Evolutionary conservation across 23 tunicate genomes (phyloP).

Genomic region (Styela plicata): DNA sequence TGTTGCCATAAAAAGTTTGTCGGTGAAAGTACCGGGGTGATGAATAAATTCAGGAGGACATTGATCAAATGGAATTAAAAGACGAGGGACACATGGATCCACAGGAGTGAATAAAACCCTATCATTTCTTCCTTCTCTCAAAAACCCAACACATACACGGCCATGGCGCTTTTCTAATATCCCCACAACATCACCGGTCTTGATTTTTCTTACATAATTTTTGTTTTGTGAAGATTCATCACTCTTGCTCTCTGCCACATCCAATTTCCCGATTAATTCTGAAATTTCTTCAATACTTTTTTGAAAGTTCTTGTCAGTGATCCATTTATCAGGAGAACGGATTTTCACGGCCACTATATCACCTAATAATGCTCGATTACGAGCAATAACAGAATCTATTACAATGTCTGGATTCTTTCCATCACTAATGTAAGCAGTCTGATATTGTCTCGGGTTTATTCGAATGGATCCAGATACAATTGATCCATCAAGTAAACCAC

Average conservation of each 20-base stretch:
- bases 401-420: conserved; percentile 60
- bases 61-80: conserved; percentile 17
- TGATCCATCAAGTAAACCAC: conserved; percentile 43
- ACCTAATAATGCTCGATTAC: conserved; percentile 83
- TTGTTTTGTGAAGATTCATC: neutral
- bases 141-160: conserved; percentile 24
- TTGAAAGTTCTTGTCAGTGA: neutral
- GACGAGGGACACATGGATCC: conserved; percentile 20
- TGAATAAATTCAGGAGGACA: conserved; percentile 20
- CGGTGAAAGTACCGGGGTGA: neutral
- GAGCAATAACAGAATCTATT: conserved; percentile 46
- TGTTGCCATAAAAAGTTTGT: conserved; percentile 19
- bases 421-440: conserved; percentile 43
- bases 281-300: neutral
- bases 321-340: conserved; percentile 43
- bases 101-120: conserved; percentile 3
- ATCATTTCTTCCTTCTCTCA: neutral
- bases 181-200: conserved; percentile 65
- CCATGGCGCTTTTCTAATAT: conserved; percentile 44
- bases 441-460: conserved; percentile 39
- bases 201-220: conserved; percentile 7
- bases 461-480: conserved; percentile 34
- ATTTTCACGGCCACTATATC: conserved; percentile 79
- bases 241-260: neutral
- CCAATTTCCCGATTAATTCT: neutral